Base-by-base conservation (phyloP, 2,113 vertebrate species). In the Apistogramma diplotaenia region DNA sequence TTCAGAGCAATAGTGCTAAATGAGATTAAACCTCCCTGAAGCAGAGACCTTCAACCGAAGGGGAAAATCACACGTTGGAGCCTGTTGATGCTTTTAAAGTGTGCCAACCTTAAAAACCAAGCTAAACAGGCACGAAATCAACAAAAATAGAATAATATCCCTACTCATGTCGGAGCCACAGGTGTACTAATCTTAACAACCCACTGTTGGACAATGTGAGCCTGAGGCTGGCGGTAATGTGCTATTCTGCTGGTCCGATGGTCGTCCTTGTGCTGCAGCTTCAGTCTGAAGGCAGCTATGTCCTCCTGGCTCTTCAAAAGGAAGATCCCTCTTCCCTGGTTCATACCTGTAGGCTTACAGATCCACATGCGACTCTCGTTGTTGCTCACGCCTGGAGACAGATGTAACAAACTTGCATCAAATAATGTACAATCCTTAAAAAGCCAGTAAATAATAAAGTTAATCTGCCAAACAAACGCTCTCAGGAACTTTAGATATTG, bases 271-370 rank as follows among this genome's bases (percentile, higher is more conserved):
- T 82, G 89, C 83, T 92, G 91, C 53, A 96, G 93, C 87, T 92
- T 94, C 75, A 88, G 85, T 78, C 87, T 95, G 49, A 98, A 93
- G 13, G 84, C 62, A 0, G 23, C 13, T 1, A 94, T 78, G 5
- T 96, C 96, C 35, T 95, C 93, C 46, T 79, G 90, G 31, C 3
- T 95, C 81, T 87, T 94, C 70, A 98, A 93, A 76, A 98, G 95
- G 77, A 97, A 97, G 90, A 98, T 98, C 25, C 97, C 98, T 83
- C 92, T 94, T 3, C 97, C 97, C 93, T 96, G 97, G 91, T 97
- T 97, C 72, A 95, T 93, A 53, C 93, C 94, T 0, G 96, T 95
- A 1, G 96, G 97, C 87, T 99, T 98, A 85, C 97, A 98, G 93
- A 99, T 99, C 97, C 97, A 99, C 16, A 95, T 94, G 83, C 86